phyloP scores from a whole-genome alignment of 2,888 invertebrate genomes.

The Ommatoiulus sabulosus region DNA sequence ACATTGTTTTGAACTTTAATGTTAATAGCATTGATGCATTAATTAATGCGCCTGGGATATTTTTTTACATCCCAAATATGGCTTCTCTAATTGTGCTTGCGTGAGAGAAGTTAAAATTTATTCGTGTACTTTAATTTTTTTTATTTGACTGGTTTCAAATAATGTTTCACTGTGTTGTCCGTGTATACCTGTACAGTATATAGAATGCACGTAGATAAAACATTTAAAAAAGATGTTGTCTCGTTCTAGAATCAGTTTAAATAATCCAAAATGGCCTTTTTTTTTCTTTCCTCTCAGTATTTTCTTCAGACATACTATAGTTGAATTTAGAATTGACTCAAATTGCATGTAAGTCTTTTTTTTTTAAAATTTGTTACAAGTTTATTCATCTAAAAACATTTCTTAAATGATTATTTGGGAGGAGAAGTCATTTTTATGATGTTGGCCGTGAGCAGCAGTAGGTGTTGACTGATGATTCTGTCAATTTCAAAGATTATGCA shows the following conservation, averaged over 20 bases:
- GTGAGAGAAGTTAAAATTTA: not conserved
- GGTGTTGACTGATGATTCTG: conserved; percentile 19
- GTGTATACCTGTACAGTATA: not conserved
- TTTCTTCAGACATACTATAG: not conserved
- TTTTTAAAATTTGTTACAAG: not conserved
- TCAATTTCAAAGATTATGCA: conserved; percentile 21
- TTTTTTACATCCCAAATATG: not conserved
- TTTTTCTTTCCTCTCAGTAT: too few relatives aligned
- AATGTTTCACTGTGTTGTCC: not conserved
- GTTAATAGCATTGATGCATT: not conserved
- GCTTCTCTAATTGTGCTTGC: not conserved
- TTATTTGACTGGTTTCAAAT: not conserved
- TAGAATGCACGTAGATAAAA: not conserved
- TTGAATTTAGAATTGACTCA: not conserved
- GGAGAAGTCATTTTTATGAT: not conserved
- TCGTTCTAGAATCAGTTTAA: not conserved
- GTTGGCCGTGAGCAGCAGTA: not conserved
- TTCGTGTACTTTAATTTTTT: not conserved
- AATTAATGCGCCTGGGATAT: not conserved
- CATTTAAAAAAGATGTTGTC: not conserved
- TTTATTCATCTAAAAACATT: not conserved
- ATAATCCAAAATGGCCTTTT: not conserved
- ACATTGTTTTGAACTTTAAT: not conserved
- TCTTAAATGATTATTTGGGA: conserved; percentile 9
- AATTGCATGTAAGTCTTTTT: not conserved